Percentiles rank a stretch among this genome's conserved stretches.
phyloP scores from a whole-genome alignment of 2,113 vertebrate species.

The Hypomesus transpacificus region DNA sequence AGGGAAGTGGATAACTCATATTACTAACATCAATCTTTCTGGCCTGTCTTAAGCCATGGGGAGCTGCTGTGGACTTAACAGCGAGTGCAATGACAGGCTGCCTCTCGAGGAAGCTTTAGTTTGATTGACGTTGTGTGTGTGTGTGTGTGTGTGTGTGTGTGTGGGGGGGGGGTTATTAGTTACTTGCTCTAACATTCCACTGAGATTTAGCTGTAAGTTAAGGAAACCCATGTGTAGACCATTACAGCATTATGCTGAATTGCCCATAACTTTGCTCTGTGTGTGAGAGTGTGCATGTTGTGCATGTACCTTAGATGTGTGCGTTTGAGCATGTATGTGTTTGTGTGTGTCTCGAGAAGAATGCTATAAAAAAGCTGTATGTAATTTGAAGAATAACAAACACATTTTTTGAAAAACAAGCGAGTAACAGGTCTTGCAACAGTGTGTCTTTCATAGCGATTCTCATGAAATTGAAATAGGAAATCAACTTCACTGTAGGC shows the following conservation, averaged over 20 bases:
- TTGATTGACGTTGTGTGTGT: slow-evolving; percentile 33
- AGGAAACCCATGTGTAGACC: slow-evolving; percentile 21
- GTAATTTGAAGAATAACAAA: not conserved
- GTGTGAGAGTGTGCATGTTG: not conserved
- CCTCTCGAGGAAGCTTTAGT: slow-evolving; percentile 10
- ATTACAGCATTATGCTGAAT: slow-evolving; percentile 7
- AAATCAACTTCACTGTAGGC: slow-evolving; percentile 31
- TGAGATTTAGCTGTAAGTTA: slow-evolving; percentile 17
- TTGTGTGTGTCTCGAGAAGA: not conserved
- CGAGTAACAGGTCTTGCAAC: slow-evolving; percentile 11
- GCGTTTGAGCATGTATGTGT: not conserved
- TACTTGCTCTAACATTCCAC: slow-evolving; percentile 37
- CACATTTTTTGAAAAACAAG: not conserved
- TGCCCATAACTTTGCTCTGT: not conserved
- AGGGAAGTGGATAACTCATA: slow-evolving; percentile 19
- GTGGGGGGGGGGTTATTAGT: slow-evolving; percentile 30
- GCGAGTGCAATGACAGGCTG: slow-evolving; percentile 8
- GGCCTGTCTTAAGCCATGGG: not conserved
- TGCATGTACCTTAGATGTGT: not conserved
- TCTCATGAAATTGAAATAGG: slow-evolving; percentile 38
- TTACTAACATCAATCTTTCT: slow-evolving; percentile 18
- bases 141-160: slow-evolving; percentile 26
- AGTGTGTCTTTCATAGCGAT: slow-evolving; percentile 44
- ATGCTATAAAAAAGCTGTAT: too few species aligned
- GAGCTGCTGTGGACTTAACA: not conserved